Evolutionary conservation across 2,888 invertebrate species (phyloP).

Genomic region (Mallateleia sp.): DNA sequence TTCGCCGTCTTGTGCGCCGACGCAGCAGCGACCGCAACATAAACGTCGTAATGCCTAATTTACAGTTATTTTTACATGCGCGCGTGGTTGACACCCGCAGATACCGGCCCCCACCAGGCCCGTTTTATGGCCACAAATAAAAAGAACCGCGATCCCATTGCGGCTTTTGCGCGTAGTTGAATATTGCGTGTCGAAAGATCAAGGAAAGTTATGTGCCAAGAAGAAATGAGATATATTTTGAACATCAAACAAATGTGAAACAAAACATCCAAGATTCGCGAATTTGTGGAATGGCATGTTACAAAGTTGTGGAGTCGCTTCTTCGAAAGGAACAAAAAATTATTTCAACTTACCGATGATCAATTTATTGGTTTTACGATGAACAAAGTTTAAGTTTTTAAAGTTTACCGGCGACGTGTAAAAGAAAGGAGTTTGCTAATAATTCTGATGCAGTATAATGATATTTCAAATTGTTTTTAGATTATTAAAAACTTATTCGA

Average conservation of each 20-base stretch:
- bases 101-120: constrained; percentile 30
- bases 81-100: constrained; percentile 64
- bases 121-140: constrained; percentile 59
- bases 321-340: background rate
- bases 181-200: constrained; percentile 71
- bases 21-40: constrained; percentile 77
- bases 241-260: constrained; percentile 52
- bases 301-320: background rate
- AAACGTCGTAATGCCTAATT: constrained; percentile 84
- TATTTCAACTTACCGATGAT: background rate
- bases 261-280: constrained; percentile 19
- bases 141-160: constrained; percentile 53
- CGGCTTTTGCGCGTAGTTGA: constrained; percentile 59
- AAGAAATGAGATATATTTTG: constrained; percentile 48
- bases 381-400: too few species aligned
- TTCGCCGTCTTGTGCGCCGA: constrained; percentile 40
- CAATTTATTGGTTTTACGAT: background rate
- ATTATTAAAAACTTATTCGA: background rate
- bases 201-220: constrained; percentile 49
- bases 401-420: background rate
- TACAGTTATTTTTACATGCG: constrained; percentile 82
- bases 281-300: constrained; percentile 20
- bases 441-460: too few species aligned
- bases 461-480: too few species aligned
- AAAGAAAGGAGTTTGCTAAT: background rate